Evolutionary conservation across 2,888 invertebrate species (phyloP), one percentile per base, ranked within the genome.

Genomic region (Drosophila rellima): DNA sequence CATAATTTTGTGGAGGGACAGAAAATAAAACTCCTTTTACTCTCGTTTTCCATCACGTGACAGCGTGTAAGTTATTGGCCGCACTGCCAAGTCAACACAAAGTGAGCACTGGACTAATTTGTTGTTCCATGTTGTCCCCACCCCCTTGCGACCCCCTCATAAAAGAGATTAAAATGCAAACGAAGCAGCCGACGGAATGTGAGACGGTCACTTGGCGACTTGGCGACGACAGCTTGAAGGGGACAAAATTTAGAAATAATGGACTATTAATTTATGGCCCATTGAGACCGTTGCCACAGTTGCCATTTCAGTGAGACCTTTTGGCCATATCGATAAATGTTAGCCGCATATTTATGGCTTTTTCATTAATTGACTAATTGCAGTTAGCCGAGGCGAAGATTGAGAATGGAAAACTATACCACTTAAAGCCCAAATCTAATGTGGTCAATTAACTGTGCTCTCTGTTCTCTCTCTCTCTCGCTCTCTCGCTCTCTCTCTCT

Each of bases 171-270:
- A 86, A 90, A 88, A 88, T 90, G 82, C 80, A 88, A 90, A 87
- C 90, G 79, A 84, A 83, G 77, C 78, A 61, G 76, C 55, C 68
- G 31, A 57, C 74, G 68, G 70, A 56, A 75, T 70, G 62, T 44
- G 62, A 51, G 45, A 52, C 72, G 62, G 56, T 59, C 65, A 54
- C 29, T 54, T 54, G 78, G 67, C 82, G 70, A 77, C 83, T 80
- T 57, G 71, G 66, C 88, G 88, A 80, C 88, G 89, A 89, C 88
- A 88, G 83, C 72, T 85, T 89, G 72, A 77, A 85, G 84, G 82
- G 86, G 75, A 82, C 86, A 88, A 89, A 86, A 80, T 85, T 89
- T 82, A 74, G 80, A 85, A 88, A 90, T 87, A 90, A 87, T 90
- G 85, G 89, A 78, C 89, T 84, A 81, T 88, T 90, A 90, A 90